Base-by-base conservation (phyloP, 2,888 invertebrate species). In the Andrena hattorfiana region DNA sequence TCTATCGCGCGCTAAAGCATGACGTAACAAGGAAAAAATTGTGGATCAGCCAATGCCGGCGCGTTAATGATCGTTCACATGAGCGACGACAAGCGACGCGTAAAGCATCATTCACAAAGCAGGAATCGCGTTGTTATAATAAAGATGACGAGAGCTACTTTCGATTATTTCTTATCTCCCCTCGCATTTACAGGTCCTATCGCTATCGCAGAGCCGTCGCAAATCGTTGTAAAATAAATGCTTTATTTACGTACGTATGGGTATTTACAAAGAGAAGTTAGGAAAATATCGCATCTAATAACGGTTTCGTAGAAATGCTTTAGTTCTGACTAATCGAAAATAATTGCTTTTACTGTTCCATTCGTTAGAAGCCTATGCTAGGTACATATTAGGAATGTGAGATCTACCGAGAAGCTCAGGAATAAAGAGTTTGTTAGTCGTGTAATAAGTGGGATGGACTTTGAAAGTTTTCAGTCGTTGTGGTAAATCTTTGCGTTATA, bases 401-500 rank as follows among this genome's bases (percentile, higher is more conserved):
- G 16, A 35, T 54, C 10, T 60, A 51, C 13, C 13, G 20, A 35
- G 10, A 60, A 66, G 73, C 10, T 54, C 28, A 63, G 10, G 10
- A 59, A 35, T 13, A 16, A 49, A 49, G 64, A 13, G 16, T 72
- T 13, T 42, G 51, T 67, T 62, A 30, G n/a, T 16, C 4, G 10
- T 63, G 10, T 30, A 30, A 32, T 13, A 32, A 30, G 69, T 13
- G 13, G 10, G 0, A 48, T 54, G 1, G 6, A 32, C 56, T 72
- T 68, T 56, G 10, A n/a, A n/a, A 59, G 13, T 51, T 30, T 35
- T 90, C 81, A 93, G 64, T 93, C 93, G 94, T 95, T 95, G 83
- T 95, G 95, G 91, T 96, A 95, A 92, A 95, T 94, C 86, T 96
- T 94, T 6, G 95, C 95, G 89, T 95, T 95, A 90, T 95, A 94